Percentiles rank a stretch among this genome's conserved stretches.
Conservation (phyloP, 2,888 invertebrate genomes). For the Stenotaenia linearis region DNA sequence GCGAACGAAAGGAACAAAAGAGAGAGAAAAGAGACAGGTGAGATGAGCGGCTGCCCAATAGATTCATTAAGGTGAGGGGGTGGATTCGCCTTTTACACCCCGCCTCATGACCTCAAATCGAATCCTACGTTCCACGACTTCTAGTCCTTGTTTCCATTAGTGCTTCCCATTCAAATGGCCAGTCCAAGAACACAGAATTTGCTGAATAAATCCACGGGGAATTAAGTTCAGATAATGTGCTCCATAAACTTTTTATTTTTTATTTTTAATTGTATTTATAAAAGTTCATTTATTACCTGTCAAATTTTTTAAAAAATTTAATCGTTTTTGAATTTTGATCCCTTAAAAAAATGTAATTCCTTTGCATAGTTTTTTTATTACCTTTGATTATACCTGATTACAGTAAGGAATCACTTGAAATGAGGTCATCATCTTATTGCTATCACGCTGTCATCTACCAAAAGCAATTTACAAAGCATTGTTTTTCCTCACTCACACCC, state of each 20-base stretch:
- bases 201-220: background rate
- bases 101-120: background rate
- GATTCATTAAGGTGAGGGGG: background rate
- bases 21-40: background rate
- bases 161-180: background rate
- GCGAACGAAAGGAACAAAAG: background rate
- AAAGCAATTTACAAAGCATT: background rate
- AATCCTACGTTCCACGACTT: background rate
- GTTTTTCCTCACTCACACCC: background rate
- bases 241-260: background rate
- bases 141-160: background rate
- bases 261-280: background rate
- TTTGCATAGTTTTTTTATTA: background rate
- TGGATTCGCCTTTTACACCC: background rate
- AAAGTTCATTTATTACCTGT: background rate
- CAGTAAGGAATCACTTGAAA: background rate
- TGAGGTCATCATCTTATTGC: background rate
- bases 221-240: background rate
- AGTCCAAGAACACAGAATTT: background rate
- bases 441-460: background rate
- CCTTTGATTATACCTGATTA: background rate
- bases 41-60: background rate
- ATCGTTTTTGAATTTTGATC: background rate
- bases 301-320: background rate
- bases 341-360: background rate